phyloP scores from a whole-genome alignment of 1,140 invertebrate genomes.

The Brachionus rubens region DNA sequence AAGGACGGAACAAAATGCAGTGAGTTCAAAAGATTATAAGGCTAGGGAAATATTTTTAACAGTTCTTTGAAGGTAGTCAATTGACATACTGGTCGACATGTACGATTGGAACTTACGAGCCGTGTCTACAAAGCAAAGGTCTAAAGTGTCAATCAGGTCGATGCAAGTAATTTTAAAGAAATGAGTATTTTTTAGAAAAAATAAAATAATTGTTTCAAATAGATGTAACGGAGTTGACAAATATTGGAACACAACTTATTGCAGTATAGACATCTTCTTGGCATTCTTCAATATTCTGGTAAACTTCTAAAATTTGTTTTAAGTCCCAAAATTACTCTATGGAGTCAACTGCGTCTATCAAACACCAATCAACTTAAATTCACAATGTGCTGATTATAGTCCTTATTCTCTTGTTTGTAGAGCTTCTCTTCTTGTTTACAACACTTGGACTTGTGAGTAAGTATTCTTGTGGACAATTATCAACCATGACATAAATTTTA shows the following conservation, averaged over 20 bases:
- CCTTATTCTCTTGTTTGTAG: background rate
- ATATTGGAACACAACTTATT: background rate
- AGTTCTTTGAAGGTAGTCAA: background rate
- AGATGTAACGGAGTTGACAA: background rate
- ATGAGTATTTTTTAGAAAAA: background rate
- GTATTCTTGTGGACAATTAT: background rate
- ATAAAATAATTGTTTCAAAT: background rate
- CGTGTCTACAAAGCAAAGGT: background rate
- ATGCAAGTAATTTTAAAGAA: background rate
- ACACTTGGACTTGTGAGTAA: conserved; percentile 6
- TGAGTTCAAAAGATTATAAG: too few relatives aligned
- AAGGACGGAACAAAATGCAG: conserved; percentile 7
- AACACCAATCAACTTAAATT: background rate
- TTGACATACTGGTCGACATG: background rate
- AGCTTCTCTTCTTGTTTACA: background rate
- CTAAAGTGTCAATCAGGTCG: background rate
- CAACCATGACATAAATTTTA: too few relatives aligned
- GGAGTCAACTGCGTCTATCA: background rate
- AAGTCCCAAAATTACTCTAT: background rate
- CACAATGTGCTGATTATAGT: background rate
- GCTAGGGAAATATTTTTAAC: too few relatives aligned
- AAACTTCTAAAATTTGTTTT: background rate
- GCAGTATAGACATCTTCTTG: background rate
- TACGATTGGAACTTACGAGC: background rate
- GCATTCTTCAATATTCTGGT: too few relatives aligned